Percentiles rank a stretch among this genome's conserved stretches.
phyloP scores from a whole-genome alignment of 1,140 invertebrate genomes.

The Drosophila lacteicornis region DNA sequence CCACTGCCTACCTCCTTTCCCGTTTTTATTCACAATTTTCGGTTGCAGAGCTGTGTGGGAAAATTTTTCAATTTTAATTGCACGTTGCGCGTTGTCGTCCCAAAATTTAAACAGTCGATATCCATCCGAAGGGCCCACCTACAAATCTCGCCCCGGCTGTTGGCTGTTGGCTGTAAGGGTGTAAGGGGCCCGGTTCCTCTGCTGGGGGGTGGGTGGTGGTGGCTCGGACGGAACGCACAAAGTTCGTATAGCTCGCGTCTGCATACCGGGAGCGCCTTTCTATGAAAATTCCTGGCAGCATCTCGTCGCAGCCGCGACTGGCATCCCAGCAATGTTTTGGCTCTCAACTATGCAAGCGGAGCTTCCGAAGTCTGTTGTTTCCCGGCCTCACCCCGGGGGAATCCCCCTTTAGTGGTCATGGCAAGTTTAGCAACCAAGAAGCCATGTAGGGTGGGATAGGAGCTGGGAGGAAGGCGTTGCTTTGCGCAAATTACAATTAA shows the following conservation, averaged over 20 bases:
- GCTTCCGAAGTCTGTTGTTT: constrained; percentile 41
- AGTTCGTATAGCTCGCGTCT: constrained; percentile 71
- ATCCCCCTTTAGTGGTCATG: constrained; percentile 24
- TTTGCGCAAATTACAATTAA: constrained; percentile 82
- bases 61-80: constrained; percentile 84
- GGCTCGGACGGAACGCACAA: constrained; percentile 40
- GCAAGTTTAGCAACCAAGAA: constrained; percentile 39
- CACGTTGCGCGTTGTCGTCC: constrained; percentile 56
- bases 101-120: constrained; percentile 67
- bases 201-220: constrained; percentile 1
- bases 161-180: neutral
- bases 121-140: constrained; percentile 43
- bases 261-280: constrained; percentile 77
- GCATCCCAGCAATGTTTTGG: constrained; percentile 71
- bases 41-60: constrained; percentile 76
- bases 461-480: constrained; percentile 57
- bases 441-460: neutral
- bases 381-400: neutral
- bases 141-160: constrained; percentile 16
- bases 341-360: constrained; percentile 73
- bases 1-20: neutral
- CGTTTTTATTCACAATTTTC: constrained; percentile 48
- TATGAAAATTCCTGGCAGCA: constrained; percentile 75
- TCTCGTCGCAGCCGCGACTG: constrained; percentile 74
- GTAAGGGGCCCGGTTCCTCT: neutral